Base-by-base conservation (phyloP, 2,797 vertebrate species). In the Acanthornis magna region DNA sequence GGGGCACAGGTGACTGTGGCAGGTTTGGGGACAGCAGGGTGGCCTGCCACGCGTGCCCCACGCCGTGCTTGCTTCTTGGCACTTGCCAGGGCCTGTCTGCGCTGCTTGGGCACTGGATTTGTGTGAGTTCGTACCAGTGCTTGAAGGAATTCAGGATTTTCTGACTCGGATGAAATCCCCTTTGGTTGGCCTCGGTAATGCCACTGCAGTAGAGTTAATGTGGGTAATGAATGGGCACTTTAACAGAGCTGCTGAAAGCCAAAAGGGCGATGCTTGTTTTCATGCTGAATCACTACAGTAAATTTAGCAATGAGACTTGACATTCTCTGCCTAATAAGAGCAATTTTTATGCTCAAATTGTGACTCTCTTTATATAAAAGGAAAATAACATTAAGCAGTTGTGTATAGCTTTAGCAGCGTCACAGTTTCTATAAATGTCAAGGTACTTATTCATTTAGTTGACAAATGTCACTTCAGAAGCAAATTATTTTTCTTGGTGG, bases 301-400 rank as follows among this genome's bases (percentile, higher is more conserved):
- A 91, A 97, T 97, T 97, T 97, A 97, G 96, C 97, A 97, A 94
- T 91, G 60, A 94, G 76, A 91, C 76, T 96, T 96, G 96, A 97
- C 95, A 97, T 95, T 96, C 85, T 71, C 88, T 95, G 92, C 95
- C 86, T 93, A 95, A 96, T 96, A 96, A 94, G 76, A 96, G 92
- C 75, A 84, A 87, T 96, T 94, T 97, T 97, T 96, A 97, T 95
- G 97, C 95, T 95, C 87, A 92, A 62, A 87, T 96, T 96, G 91
- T 95, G 90, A 70, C 93, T 89, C 77, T 95, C 71, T 96, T 96
- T 96, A 91, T 94, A 85, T 85, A 94, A 91, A 81, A 80, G 62
- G 48, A 75, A 88, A 91, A 55, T 81, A 84, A 84, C 29, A 32
- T 84, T 82, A 79, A 87, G 66, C 92, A 65, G 71, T 26, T 40